Percentiles rank a stretch among this genome's conserved stretches.
phyloP scores from a whole-genome alignment of 2,797 vertebrate species.

The Podarcis lilfordi region DNA sequence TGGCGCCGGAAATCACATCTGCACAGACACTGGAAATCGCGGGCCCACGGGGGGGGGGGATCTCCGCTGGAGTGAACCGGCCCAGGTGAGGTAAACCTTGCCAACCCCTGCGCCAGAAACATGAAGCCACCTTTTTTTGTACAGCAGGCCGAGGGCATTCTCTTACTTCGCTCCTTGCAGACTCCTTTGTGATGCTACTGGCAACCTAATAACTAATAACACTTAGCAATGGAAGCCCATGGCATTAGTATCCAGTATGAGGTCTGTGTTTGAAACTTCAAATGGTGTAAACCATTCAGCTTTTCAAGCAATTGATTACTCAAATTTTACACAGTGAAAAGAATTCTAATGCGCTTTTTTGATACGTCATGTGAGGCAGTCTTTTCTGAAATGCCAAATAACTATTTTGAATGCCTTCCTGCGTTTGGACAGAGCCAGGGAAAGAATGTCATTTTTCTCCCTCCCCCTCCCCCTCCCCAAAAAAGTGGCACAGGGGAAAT shows the following conservation, averaged over 20 bases:
- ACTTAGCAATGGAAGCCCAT: neutral
- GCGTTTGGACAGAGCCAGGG: too few relatives aligned
- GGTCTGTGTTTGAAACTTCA: neutral
- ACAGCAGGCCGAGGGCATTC: neutral
- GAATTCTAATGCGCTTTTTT: neutral
- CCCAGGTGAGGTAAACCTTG: too few relatives aligned
- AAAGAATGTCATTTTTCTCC: neutral
- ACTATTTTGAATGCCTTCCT: neutral
- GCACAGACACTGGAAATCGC: too few relatives aligned
- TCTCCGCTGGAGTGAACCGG: too few relatives aligned
- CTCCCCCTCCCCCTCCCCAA: fast-evolving
- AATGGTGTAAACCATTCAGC: neutral
- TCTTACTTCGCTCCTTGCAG: neutral
- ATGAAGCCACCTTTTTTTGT: neutral
- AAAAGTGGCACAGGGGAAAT: neutral
- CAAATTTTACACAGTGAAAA: neutral
- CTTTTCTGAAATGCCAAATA: neutral
- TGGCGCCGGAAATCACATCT: too few relatives aligned
- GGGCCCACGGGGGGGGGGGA: too few relatives aligned
- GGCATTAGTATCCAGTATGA: neutral
- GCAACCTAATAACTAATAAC: neutral
- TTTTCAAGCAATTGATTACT: neutral
- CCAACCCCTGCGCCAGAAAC: too few relatives aligned
- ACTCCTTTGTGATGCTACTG: neutral
- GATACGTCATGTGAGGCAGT: neutral